Evolutionary conservation across 2,113 vertebrate species (phyloP).

Genomic region (Podarcis cretensis): DNA sequence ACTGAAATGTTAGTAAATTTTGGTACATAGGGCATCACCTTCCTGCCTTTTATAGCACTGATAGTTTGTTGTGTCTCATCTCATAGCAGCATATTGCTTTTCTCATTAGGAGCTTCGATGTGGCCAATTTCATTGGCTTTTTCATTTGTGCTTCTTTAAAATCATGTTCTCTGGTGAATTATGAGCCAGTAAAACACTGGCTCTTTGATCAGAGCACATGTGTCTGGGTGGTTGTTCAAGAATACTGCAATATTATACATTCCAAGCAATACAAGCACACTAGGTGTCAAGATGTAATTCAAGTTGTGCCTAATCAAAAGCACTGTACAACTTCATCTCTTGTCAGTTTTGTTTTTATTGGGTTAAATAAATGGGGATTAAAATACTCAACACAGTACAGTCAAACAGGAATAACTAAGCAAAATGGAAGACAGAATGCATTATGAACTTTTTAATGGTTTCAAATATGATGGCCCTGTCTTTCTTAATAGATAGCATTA

Average conservation of each 20-base stretch:
- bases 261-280: slow-evolving; percentile 56
- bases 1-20: slow-evolving; percentile 64
- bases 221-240: slow-evolving; percentile 7
- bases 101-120: slow-evolving; percentile 44
- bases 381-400: slow-evolving; percentile 38
- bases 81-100: neutral
- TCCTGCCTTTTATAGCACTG: slow-evolving; percentile 54
- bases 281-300: slow-evolving; percentile 53
- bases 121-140: slow-evolving; percentile 57
- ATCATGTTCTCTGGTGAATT: slow-evolving; percentile 77
- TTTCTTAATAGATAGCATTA: neutral
- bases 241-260: neutral
- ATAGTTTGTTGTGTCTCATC: neutral
- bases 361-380: slow-evolving; percentile 47
- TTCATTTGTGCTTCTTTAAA: slow-evolving; percentile 63
- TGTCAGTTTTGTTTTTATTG: slow-evolving; percentile 51
- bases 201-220: slow-evolving; percentile 1
- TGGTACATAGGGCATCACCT: slow-evolving; percentile 18
- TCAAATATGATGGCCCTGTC: neutral
- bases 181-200: slow-evolving; percentile 66
- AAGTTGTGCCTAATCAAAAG: slow-evolving; percentile 60
- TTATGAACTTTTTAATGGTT: neutral
- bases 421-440: neutral
- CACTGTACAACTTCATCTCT: slow-evolving; percentile 43
- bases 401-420: slow-evolving; percentile 21